These are phyloP conservation scores for Chiloscyllium punctatum DNA, from an alignment of 2,797 vertebrate genomes.

Conservation along the genomic window DNA sequence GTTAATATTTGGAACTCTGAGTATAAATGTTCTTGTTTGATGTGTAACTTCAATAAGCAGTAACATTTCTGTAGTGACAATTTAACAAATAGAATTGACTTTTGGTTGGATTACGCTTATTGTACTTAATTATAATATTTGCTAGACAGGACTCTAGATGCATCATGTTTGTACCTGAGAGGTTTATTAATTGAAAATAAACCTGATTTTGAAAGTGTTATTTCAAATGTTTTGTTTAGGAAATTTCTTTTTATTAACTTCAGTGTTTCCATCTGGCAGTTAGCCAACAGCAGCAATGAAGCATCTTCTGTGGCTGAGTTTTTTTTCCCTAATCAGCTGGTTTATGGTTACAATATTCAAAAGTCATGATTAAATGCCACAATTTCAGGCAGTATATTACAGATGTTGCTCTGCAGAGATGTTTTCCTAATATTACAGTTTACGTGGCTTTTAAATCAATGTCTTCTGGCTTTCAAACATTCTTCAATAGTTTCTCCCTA, in stretches of 20 bases:
- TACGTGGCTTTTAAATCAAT: no score
- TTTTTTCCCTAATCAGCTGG: neutral
- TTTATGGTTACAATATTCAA: neutral
- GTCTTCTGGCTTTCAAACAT: no score
- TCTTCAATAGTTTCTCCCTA: no score
- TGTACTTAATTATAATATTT: neutral
- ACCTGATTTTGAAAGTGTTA: neutral
- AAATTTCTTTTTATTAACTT: neutral
- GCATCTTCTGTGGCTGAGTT: neutral
- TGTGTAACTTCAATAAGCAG: neutral
- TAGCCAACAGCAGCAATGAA: neutral
- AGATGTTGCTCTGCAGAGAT: no score
- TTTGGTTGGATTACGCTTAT: neutral
- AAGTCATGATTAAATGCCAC: no score
- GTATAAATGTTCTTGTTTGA: neutral
- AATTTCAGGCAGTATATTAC: no score
- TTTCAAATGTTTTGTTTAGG: neutral
- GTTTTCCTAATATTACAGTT: no score
- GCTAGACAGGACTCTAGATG: no score
- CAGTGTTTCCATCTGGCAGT: neutral
- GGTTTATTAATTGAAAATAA: neutral
- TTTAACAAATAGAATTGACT: neutral
- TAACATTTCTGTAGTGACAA: neutral
- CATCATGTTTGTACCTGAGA: neutral
- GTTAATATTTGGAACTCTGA: neutral